Evolutionary conservation across 2,797 vertebrate genomes (phyloP).

Genomic region (Enteromius mattozi): DNA sequence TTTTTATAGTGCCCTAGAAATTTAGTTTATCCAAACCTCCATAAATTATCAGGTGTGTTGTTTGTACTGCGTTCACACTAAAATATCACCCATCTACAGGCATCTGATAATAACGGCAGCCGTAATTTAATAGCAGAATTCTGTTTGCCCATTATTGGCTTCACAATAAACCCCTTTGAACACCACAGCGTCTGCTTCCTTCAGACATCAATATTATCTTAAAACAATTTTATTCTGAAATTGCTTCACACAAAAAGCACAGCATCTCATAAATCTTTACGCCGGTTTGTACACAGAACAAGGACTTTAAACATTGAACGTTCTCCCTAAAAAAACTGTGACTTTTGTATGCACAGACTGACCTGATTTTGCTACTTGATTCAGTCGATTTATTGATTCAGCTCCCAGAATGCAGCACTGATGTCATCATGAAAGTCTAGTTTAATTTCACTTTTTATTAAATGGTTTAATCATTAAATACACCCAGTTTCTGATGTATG

Average conservation of each 20-base stretch:
- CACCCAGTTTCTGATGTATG: not conserved
- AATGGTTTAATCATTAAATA: not conserved
- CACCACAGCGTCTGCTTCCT: not conserved
- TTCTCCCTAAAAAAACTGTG: not conserved
- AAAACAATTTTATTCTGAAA: slow-evolving; percentile 15
- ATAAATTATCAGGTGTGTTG: not conserved
- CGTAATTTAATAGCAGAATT: not conserved
- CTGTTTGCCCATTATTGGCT: not conserved
- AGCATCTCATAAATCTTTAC: not conserved
- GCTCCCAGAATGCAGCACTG: slow-evolving; percentile 3
- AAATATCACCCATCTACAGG: not conserved
- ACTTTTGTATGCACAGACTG: not conserved
- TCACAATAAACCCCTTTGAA: not conserved
- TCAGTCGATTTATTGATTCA: slow-evolving; percentile 5
- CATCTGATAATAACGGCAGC: slow-evolving; percentile 6
- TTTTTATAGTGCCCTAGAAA: not conserved
- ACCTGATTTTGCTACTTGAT: slow-evolving; percentile 11
- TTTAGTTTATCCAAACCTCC: not conserved
- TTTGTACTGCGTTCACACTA: not conserved
- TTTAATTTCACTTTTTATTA: not conserved
- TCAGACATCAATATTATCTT: not conserved
- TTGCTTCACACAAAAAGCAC: not conserved
- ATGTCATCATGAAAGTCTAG: not conserved
- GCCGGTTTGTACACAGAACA: not conserved
- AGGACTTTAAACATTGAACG: not conserved